Evolutionary conservation across 1,140 invertebrate species (phyloP), one percentile per base, ranked within the genome.

Genomic region (Drusus annulatus): DNA sequence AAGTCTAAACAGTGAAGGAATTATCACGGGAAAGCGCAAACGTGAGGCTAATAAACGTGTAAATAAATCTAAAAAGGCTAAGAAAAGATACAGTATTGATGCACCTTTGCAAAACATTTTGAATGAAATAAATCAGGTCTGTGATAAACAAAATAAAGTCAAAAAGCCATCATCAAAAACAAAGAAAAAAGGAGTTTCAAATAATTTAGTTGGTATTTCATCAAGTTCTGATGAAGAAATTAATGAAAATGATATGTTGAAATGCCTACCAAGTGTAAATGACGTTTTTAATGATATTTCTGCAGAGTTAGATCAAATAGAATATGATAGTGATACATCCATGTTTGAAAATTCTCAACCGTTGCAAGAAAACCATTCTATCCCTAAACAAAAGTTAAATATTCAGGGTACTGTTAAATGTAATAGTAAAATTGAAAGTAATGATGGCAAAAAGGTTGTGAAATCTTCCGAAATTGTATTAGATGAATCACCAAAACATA

Each of bases 211-310:
- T 28, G 21, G 16, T 19, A 69, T 15, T 69, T 50, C 23, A 56
- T 81, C 80, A 65, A 84, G 62, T 82, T 84, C 85, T 81, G 84
- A 85, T 77, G 83, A 85, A 62, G 78, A 80, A 77, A 15, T 80
- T 31, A 80, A 85, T 83, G 78, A 80, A 60, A 69, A 7, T 50
- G 80, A 83, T 75, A 83, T 86, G 19, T 83, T 90, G 31, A 87
- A 89, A 79, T 86, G 82, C 56, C 84, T 90, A 19, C 89, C 88
- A 6, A 89, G 88, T 87, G 89, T 89, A 10, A 87, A 89, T 84
- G 88, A 89, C 85, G 81, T 85, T 56, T 89, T 86, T 78, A 83
- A 83, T 56, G 85, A 88, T 60, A 84, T 88, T 82, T 85, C 85
- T 50, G 86, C 87, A 52, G 84, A 87, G 84, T 87, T 88, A 56